Evolutionary conservation across 2,113 vertebrate species (phyloP).

Genomic region (Forbesichthys papilliferus): DNA sequence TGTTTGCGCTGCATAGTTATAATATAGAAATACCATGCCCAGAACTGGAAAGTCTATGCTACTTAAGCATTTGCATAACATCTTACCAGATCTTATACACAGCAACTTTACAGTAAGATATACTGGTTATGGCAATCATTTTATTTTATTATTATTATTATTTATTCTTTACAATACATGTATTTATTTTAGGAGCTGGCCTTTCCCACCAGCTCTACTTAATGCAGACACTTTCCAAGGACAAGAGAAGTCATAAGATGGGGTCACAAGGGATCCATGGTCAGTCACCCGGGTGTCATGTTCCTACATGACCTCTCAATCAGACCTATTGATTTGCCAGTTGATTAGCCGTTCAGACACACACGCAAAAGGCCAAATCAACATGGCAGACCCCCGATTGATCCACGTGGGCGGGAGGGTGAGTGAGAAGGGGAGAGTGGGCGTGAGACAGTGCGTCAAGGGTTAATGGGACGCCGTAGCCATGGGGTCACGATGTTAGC

Average conservation of each 20-base stretch:
- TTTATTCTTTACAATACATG: no score
- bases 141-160: no score
- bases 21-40: no score
- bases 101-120: no score
- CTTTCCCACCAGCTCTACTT: neutral
- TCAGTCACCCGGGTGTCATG: constrained; percentile 60
- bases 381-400: constrained; percentile 42
- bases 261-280: constrained; percentile 53
- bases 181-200: neutral
- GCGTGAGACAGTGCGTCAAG: neutral
- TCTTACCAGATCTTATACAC: no score
- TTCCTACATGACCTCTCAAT: constrained; percentile 71
- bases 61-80: no score
- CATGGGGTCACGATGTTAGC: neutral
- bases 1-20: no score
- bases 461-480: constrained; percentile 4
- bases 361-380: constrained; percentile 45
- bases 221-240: neutral
- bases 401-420: constrained; percentile 19
- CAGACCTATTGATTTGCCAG: constrained; percentile 68
- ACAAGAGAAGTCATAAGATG: constrained; percentile 15
- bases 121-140: no score
- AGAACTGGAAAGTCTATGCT: no score
- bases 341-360: constrained; percentile 63
- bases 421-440: neutral